These are phyloP conservation scores for Drosophila neonasuta DNA, from an alignment of 2,888 invertebrate species.

Conservation along the genomic window DNA sequence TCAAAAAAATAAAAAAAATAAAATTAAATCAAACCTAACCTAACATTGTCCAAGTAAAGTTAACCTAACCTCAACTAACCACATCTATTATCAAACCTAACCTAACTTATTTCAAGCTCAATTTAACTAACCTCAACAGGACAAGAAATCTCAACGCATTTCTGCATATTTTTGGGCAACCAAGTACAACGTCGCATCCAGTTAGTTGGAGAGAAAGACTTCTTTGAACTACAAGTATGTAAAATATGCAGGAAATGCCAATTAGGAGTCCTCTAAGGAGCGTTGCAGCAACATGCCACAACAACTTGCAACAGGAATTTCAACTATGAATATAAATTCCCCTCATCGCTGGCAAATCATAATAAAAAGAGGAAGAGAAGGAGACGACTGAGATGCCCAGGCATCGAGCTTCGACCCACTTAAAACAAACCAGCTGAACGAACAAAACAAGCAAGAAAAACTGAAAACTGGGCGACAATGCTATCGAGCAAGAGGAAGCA, in stretches of 20 bases:
- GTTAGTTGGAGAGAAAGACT: background rate
- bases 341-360: background rate
- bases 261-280: slow-evolving; percentile 8
- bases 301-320: slow-evolving; percentile 51
- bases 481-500: slow-evolving; percentile 11
- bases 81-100: background rate
- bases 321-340: slow-evolving; percentile 33
- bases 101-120: background rate
- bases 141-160: background rate
- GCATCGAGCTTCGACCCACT: slow-evolving; percentile 42
- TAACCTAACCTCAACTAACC: background rate
- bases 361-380: background rate
- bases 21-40: no score
- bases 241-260: slow-evolving; percentile 40
- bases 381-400: slow-evolving; percentile 11
- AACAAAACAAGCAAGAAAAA: slow-evolving; percentile 9
- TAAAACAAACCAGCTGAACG: slow-evolving; percentile 33
- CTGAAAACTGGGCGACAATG: slow-evolving; percentile 34
- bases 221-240: slow-evolving; percentile 8
- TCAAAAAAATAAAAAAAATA: no score
- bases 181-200: background rate
- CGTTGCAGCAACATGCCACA: slow-evolving; percentile 16
- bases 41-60: no score
- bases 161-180: slow-evolving; percentile 2
- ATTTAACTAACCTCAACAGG: background rate